Conservation (phyloP, 92 coral and sea anemone species). For the Palythoa grandiflora region DNA sequence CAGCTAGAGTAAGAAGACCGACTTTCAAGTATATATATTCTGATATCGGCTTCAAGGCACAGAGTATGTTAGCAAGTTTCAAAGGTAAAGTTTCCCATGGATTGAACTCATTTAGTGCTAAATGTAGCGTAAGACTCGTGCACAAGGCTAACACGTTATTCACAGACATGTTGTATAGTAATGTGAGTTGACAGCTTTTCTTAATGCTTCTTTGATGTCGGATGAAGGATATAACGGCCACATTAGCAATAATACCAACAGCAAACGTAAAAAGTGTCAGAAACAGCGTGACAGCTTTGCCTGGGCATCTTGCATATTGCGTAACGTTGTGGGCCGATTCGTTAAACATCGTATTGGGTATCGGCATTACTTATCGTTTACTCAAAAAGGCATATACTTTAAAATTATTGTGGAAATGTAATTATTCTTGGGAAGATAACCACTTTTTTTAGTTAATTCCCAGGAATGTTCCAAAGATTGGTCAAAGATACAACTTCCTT, state of each 20-base stretch:
- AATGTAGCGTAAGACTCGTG: slow-evolving; percentile 22
- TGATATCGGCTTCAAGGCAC: slow-evolving; percentile 41
- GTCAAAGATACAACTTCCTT: not conserved
- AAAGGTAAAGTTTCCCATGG: not conserved
- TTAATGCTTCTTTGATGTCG: not conserved
- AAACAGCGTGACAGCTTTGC: slow-evolving; percentile 39
- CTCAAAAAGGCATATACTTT: not conserved
- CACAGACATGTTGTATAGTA: slow-evolving; percentile 40
- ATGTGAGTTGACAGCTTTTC: not conserved
- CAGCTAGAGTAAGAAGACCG: slow-evolving; percentile 44
- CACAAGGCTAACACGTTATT: slow-evolving; percentile 27
- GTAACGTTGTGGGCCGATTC: not conserved
- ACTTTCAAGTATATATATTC: slow-evolving; percentile 41
- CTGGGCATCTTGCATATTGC: not conserved
- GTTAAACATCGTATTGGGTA: slow-evolving; percentile 20
- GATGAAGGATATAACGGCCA: slow-evolving; percentile 31
- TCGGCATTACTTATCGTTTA: not conserved
- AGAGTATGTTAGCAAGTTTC: slow-evolving; percentile 24
- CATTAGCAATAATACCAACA: slow-evolving; percentile 11
- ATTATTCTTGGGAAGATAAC: not conserved
- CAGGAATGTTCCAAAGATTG: not conserved
- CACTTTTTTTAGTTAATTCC: not conserved
- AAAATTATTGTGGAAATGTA: not conserved
- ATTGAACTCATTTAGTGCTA: slow-evolving; percentile 1
- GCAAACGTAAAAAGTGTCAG: slow-evolving; percentile 11